A percentile compares a stretch with the other conserved stretches of the same genome.
Evolutionary conservation across 1,140 invertebrate species (phyloP).

Genomic region (Achroia grisella): DNA sequence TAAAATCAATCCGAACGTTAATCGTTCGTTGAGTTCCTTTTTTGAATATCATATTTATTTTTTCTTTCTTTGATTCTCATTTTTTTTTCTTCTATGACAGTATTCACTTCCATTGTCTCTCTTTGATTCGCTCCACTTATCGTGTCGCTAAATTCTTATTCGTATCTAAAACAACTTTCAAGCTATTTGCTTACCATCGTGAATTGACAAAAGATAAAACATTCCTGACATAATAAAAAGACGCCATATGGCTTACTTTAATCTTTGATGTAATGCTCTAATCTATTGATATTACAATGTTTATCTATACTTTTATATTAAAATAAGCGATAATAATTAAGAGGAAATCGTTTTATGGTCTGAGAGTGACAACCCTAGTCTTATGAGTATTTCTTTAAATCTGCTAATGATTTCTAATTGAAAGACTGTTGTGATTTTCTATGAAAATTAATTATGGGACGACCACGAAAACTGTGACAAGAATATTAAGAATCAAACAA

Average conservation of each 20-base stretch:
- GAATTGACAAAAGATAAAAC: slow-evolving; percentile 15
- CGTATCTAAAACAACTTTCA: background rate
- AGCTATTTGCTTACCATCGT: background rate
- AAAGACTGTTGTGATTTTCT: slow-evolving; percentile 33
- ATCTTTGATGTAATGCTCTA: slow-evolving; percentile 13
- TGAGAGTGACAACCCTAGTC: slow-evolving; percentile 29
- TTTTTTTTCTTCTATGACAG: slow-evolving; percentile 18
- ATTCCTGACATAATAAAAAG: slow-evolving; percentile 31
- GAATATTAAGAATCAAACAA: background rate
- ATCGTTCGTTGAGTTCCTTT: slow-evolving; percentile 13
- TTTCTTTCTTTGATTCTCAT: slow-evolving; percentile 15
- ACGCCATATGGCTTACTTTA: slow-evolving; percentile 19
- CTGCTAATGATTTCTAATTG: slow-evolving; percentile 16
- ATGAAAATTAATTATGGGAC: slow-evolving; percentile 12
- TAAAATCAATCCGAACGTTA: background rate
- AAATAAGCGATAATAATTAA: slow-evolving; percentile 14
- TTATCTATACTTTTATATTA: slow-evolving; percentile 10
- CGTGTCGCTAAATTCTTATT: background rate
- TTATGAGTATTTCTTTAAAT: slow-evolving; percentile 23
- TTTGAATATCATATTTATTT: slow-evolving; percentile 12
- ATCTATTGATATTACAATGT: slow-evolving; percentile 21
- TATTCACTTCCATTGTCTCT: slow-evolving; percentile 16
- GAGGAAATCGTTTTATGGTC: slow-evolving; percentile 20
- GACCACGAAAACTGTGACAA: slow-evolving; percentile 11
- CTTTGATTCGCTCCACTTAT: slow-evolving; percentile 9